These are phyloP conservation scores for Phylloscopus trochilus DNA, from an alignment of 2,113 vertebrate species.

Conservation along the genomic window DNA sequence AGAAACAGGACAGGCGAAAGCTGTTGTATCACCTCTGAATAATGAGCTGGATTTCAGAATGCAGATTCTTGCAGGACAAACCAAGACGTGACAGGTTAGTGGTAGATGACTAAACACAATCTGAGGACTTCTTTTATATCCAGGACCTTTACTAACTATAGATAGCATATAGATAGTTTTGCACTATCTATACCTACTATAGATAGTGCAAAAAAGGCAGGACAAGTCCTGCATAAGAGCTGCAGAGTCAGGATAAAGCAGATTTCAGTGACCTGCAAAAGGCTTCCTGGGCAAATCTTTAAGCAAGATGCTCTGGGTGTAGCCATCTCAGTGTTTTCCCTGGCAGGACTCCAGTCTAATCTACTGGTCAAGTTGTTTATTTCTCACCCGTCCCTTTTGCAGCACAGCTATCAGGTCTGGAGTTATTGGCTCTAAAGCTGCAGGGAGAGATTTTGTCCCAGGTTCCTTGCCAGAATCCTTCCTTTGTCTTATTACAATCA, in stretches of 20 bases:
- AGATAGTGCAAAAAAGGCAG: neutral
- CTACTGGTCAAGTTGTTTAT: neutral
- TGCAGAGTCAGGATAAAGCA: neutral
- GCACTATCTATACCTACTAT: neutral
- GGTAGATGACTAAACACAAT: neutral
- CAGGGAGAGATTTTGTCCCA: neutral
- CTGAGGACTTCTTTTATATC: neutral
- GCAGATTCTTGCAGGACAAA: conserved; percentile 46
- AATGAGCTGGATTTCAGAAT: conserved; percentile 49
- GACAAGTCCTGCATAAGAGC: neutral
- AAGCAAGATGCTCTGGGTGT: neutral
- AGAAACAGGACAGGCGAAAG: conserved; percentile 24
- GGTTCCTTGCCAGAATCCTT: neutral
- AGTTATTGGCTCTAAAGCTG: neutral
- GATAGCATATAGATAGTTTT: too few relatives aligned
- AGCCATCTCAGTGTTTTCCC: neutral
- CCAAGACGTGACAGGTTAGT: neutral
- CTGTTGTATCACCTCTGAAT: conserved; percentile 43
- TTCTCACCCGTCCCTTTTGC: neutral
- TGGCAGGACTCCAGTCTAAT: neutral
- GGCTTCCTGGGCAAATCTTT: neutral
- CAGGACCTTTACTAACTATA: neutral
- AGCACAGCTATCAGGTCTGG: neutral
- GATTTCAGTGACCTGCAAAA: neutral
- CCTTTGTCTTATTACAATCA: neutral